phyloP scores from a whole-genome alignment of 2,113 vertebrate species.

The Microcebus murinus region DNA sequence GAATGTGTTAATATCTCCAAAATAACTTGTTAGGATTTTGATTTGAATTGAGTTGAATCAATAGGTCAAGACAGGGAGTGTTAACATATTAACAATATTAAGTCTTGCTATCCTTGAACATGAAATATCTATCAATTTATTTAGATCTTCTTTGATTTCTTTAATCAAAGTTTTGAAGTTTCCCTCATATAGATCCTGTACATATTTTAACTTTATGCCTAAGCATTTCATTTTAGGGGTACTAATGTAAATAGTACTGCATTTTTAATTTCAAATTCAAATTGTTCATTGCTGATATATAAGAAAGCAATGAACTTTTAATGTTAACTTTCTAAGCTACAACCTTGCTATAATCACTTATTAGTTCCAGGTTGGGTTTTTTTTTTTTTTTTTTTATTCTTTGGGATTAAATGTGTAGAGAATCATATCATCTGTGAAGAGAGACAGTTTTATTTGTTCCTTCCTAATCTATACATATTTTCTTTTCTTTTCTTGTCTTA shows the following conservation, averaged over 20 bases:
- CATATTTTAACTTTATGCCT: too few relatives aligned
- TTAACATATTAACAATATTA: background rate
- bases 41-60: background rate
- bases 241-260: background rate
- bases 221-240: too few relatives aligned
- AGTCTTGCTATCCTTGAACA: background rate
- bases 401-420: background rate
- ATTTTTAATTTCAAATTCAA: too few relatives aligned
- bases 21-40: background rate
- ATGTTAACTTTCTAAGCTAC: background rate
- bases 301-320: background rate
- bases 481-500: background rate
- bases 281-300: background rate
- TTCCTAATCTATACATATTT: background rate
- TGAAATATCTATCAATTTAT: too few relatives aligned
- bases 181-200: too few relatives aligned
- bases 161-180: too few relatives aligned
- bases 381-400: background rate
- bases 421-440: background rate
- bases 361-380: too few relatives aligned
- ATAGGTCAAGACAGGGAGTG: background rate
- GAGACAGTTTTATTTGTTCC: background rate
- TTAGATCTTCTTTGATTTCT: too few relatives aligned
- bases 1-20: background rate
- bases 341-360: too few relatives aligned